These are phyloP conservation scores for Agriopis aurantiaria DNA, from an alignment of 2,888 invertebrate genomes.

Conservation along the genomic window DNA sequence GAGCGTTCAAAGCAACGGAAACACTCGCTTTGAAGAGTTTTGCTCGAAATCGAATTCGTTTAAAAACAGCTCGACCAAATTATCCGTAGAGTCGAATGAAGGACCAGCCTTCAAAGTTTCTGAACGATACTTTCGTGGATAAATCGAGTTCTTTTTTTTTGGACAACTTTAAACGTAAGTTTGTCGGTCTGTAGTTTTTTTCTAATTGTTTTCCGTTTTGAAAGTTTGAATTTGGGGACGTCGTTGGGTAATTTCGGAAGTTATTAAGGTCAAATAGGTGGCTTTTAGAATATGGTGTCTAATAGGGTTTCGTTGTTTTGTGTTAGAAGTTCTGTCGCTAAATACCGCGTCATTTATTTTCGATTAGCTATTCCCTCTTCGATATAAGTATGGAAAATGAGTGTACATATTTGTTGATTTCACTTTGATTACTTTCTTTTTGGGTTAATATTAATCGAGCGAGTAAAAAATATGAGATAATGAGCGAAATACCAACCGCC, in stretches of 20 bases:
- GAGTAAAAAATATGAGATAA: no score
- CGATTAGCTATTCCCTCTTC: conserved; percentile 33
- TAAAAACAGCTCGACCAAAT: conserved; percentile 49
- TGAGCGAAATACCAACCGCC: no score
- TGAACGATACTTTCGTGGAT: background rate
- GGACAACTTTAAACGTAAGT: background rate
- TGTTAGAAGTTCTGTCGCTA: conserved; percentile 31
- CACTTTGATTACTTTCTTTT: conserved; percentile 19
- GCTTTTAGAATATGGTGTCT: conserved; percentile 38
- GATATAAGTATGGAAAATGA: conserved; percentile 5
- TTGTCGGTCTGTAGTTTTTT: conserved; percentile 40
- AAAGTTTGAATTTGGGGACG: conserved; percentile 32
- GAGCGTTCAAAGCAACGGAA: conserved; percentile 73
- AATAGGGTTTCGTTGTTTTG: conserved; percentile 39
- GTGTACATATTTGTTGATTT: conserved; percentile 20
- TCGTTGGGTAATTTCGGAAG: conserved; percentile 39
- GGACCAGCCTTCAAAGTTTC: background rate
- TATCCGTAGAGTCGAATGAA: background rate
- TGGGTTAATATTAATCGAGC: no score
- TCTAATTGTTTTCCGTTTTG: conserved; percentile 57
- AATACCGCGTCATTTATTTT: conserved; percentile 43
- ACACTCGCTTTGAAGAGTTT: conserved; percentile 57
- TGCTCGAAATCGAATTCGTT: conserved; percentile 78
- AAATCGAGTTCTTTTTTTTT: background rate
- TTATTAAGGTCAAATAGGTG: conserved; percentile 40